Evolutionary conservation across 1,140 invertebrate species (phyloP).

Genomic region (Trichomalopsis sarcophagae): DNA sequence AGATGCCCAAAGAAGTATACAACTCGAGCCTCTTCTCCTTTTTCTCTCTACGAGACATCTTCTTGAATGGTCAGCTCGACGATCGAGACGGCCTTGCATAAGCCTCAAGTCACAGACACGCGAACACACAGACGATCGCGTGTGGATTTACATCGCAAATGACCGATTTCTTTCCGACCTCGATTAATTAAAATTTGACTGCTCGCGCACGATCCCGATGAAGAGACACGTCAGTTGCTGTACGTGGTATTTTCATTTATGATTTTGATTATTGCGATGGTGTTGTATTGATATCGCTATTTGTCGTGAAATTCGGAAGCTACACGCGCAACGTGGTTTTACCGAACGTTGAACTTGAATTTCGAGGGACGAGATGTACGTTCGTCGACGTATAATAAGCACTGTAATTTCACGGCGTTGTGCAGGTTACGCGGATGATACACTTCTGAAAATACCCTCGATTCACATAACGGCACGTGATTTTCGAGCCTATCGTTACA

Average conservation of each 20-base stretch:
- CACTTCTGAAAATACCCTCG: background rate
- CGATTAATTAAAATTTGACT: conserved; percentile 29
- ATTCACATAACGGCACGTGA: background rate
- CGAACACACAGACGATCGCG: background rate
- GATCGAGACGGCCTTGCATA: conserved; percentile 1
- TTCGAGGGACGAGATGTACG: too few species aligned
- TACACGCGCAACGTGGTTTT: too few species aligned
- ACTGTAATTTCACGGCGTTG: too few species aligned
- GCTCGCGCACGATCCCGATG: background rate
- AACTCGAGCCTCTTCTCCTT: background rate
- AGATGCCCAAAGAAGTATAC: background rate
- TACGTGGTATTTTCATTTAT: background rate
- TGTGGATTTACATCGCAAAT: conserved; percentile 1
- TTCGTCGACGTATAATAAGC: too few species aligned
- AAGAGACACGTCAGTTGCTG: background rate
- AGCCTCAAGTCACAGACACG: background rate
- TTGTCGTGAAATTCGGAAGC: too few species aligned
- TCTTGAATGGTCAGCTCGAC: background rate
- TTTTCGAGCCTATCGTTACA: background rate
- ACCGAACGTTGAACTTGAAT: too few species aligned
- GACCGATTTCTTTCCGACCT: conserved; percentile 11
- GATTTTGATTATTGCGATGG: too few species aligned
- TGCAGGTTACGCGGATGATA: background rate
- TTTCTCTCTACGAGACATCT: background rate
- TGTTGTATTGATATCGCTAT: too few species aligned